Percentiles rank a stretch among this genome's conserved stretches.
Evolutionary conservation across 2,797 vertebrate genomes (phyloP).

Genomic region (Sebastes oblongus): DNA sequence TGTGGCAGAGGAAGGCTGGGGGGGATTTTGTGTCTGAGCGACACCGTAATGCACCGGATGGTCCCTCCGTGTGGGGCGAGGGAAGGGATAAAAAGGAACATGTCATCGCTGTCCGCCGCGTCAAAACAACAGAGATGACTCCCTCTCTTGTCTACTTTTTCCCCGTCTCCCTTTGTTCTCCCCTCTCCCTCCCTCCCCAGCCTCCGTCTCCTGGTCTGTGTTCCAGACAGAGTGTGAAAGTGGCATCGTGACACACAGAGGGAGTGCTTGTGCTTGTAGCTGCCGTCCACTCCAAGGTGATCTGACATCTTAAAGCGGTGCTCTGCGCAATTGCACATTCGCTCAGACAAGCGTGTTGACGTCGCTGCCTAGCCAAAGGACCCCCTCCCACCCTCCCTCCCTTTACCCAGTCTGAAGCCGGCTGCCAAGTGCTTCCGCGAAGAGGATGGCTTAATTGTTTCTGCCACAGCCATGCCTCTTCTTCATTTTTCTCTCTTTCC

Average conservation of each 20-base stretch:
- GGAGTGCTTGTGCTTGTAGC: constrained; percentile 59
- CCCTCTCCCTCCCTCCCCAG: not conserved
- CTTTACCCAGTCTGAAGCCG: constrained; percentile 51
- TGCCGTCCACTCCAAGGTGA: constrained; percentile 71
- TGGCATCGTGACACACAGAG: constrained; percentile 55
- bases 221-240: constrained; percentile 50
- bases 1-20: constrained; percentile 17
- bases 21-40: constrained; percentile 29
- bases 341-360: constrained; percentile 70
- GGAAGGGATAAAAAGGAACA: constrained; percentile 39
- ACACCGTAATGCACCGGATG: constrained; percentile 9
- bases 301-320: constrained; percentile 77
- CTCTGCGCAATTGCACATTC: constrained; percentile 71
- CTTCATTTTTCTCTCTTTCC: constrained; percentile 75
- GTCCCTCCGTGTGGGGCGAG: not conserved
- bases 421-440: constrained; percentile 72
- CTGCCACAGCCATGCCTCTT: constrained; percentile 72
- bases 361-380: constrained; percentile 56
- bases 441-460: constrained; percentile 82
- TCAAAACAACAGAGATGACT: constrained; percentile 24
- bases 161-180: constrained; percentile 31
- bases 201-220: constrained; percentile 21
- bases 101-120: constrained; percentile 18
- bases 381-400: constrained; percentile 28
- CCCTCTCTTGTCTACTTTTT: constrained; percentile 26